Evolutionary conservation across 2,113 vertebrate species (phyloP), one percentile per base, ranked within the genome.

Genomic region (Brevimyrus niger): DNA sequence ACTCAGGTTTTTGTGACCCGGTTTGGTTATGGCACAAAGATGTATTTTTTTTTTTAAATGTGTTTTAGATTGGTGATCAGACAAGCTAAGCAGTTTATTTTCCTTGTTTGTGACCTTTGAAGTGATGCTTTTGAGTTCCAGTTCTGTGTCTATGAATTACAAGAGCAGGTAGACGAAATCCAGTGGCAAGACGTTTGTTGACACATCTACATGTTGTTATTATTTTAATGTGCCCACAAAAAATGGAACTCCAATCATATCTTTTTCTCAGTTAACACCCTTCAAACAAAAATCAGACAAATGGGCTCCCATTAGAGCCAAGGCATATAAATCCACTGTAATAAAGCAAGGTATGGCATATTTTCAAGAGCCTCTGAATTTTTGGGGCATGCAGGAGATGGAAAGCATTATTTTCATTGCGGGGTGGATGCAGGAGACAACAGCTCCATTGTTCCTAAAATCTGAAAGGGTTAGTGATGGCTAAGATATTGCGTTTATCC

Each of bases 171-270:
- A 87, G 58, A 50, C 31, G 73, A 89, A 86, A 50, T 89, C 23
- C 44, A 90, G 65, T 87, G 17, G 35, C 65, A 44, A 55, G 53
- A 86, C 27, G 17, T 80, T 87, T 46, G n/a, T 5, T 55, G 48
- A 82, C 38, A n/a, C 65, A 80, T 10, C 23, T 38, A n/a, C 31
- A 31, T 80, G 46, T 47, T 80, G 46, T 47, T 61, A 48, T 82
- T 48, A 83, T 83, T 83, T 90, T 47, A 87, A 86, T 51, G 35
- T 58, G 69, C 88, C 61, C 87, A 21, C 53, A 42, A 44, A 69
- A 89, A 90, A 90, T 53, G 80, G 53, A 58, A 90, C 53, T 42
- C 86, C 31, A 87, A 88, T 15, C 42, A 90, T 86, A 91, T 92
- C 83, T 44, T 65, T 82, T 89, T 27, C 88, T 65, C 65, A 90